A percentile compares a stretch with the other conserved stretches of the same genome.
These are phyloP conservation scores for Antheraea mylitta DNA, from an alignment of 1,140 invertebrate genomes.

Conservation along the genomic window DNA sequence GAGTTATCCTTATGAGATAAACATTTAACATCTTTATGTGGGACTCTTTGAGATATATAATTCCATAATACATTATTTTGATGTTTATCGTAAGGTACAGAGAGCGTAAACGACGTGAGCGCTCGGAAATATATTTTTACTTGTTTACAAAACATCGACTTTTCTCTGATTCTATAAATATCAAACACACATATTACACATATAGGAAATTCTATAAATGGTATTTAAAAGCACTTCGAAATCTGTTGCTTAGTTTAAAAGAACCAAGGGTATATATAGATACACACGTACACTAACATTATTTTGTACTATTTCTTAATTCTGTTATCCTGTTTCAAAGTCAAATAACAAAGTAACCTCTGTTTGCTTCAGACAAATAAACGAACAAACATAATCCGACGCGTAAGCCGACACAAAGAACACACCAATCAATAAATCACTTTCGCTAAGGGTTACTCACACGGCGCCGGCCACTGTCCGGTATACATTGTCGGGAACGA, in stretches of 20 bases:
- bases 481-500: slow-evolving; percentile 54
- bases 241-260: too few relatives aligned
- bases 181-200: neutral
- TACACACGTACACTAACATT: too few relatives aligned
- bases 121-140: too few relatives aligned
- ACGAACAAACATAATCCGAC: slow-evolving; percentile 61
- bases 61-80: too few relatives aligned
- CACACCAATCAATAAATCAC: slow-evolving; percentile 71
- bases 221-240: too few relatives aligned
- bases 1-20: too few relatives aligned
- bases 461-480: slow-evolving; percentile 63
- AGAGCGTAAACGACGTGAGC: too few relatives aligned
- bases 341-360: slow-evolving; percentile 40
- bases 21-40: too few relatives aligned
- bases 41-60: too few relatives aligned
- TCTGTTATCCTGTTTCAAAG: neutral
- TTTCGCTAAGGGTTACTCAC: slow-evolving; percentile 48
- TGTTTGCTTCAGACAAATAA: slow-evolving; percentile 38
- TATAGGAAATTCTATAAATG: neutral
- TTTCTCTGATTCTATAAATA: neutral
- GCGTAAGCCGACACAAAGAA: slow-evolving; percentile 54
- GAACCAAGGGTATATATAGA: too few relatives aligned
- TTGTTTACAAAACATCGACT: too few relatives aligned
- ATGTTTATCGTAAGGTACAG: too few relatives aligned
- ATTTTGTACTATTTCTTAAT: neutral